Conservation (phyloP, 1,140 invertebrate genomes). For the Pogonomyrmex californicus region DNA sequence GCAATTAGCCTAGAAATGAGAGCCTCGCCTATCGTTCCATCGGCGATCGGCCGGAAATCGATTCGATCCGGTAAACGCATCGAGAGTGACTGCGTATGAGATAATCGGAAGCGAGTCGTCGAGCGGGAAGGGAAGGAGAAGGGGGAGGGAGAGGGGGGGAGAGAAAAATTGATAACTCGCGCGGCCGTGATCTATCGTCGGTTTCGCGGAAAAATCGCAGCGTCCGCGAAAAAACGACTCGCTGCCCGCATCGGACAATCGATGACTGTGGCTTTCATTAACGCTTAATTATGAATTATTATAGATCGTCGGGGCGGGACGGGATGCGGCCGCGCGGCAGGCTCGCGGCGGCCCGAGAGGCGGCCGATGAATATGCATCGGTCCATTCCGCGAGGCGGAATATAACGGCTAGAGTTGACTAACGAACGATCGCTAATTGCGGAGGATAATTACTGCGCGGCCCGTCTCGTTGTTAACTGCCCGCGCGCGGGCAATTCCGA, state of each 20-base stretch:
- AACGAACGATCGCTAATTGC: constrained; percentile 59
- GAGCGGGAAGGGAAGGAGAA: background rate
- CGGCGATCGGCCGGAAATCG: constrained; percentile 49
- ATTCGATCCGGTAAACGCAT: constrained; percentile 27
- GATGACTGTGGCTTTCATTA: constrained; percentile 43
- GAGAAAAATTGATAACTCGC: constrained; percentile 7
- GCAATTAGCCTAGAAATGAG: constrained; percentile 52
- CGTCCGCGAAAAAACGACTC: background rate
- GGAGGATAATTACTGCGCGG: constrained; percentile 49
- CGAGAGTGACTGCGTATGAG: background rate
- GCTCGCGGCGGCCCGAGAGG: background rate
- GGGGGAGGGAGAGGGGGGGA: background rate
- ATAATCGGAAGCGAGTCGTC: background rate
- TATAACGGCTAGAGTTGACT: constrained; percentile 32
- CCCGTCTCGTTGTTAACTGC: constrained; percentile 42
- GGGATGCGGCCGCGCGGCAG: background rate
- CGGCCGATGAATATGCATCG: constrained; percentile 47
- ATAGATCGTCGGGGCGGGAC: constrained; percentile 16
- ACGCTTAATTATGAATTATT: constrained; percentile 58
- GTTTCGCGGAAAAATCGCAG: constrained; percentile 13
- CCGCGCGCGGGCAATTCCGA: background rate
- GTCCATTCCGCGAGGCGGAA: background rate
- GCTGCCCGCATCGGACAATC: constrained; percentile 23
- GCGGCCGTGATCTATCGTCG: constrained; percentile 21
- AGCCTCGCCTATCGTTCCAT: constrained; percentile 45